These are phyloP conservation scores for Chrysolina oricalcia DNA, from an alignment of 2,888 invertebrate genomes.

Conservation along the genomic window DNA sequence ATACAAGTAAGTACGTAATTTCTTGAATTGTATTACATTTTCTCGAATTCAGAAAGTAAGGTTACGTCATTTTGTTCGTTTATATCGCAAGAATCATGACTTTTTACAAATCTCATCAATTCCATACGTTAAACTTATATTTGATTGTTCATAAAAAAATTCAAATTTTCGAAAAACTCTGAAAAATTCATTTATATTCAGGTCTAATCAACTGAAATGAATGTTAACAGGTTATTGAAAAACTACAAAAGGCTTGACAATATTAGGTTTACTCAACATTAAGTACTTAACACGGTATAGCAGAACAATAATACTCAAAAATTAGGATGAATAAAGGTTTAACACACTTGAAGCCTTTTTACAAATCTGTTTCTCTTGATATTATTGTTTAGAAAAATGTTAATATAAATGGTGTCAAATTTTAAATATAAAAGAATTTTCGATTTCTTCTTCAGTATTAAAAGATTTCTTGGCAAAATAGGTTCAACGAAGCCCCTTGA, in stretches of 20 bases:
- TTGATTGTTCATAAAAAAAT: not conserved
- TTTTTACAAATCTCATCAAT: not conserved
- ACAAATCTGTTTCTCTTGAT: not conserved
- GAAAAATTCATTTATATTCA: not conserved
- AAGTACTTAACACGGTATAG: conserved; percentile 9
- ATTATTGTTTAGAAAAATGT: conserved; percentile 2
- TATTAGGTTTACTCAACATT: not conserved
- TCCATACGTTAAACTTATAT: not conserved
- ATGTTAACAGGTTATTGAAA: conserved; percentile 9
- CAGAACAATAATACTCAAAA: not conserved
- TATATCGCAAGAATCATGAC: not conserved
- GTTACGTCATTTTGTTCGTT: not conserved
- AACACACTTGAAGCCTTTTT: not conserved
- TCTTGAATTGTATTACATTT: not conserved
- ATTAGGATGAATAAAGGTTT: not conserved
- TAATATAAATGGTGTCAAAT: not conserved
- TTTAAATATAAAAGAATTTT: not conserved
- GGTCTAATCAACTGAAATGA: not conserved
- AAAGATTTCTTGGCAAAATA: not conserved
- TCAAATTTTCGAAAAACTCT: not conserved
- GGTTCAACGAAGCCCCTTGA: not conserved
- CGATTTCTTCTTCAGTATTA: not conserved
- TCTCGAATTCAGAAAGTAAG: not conserved
- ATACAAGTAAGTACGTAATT: not conserved
- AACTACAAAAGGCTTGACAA: conserved; percentile 3